A percentile compares a stretch with the other conserved stretches of the same genome.
These are phyloP conservation scores for Chironomus striatipennis DNA, from an alignment of 1,140 invertebrate species.

Conservation along the genomic window DNA sequence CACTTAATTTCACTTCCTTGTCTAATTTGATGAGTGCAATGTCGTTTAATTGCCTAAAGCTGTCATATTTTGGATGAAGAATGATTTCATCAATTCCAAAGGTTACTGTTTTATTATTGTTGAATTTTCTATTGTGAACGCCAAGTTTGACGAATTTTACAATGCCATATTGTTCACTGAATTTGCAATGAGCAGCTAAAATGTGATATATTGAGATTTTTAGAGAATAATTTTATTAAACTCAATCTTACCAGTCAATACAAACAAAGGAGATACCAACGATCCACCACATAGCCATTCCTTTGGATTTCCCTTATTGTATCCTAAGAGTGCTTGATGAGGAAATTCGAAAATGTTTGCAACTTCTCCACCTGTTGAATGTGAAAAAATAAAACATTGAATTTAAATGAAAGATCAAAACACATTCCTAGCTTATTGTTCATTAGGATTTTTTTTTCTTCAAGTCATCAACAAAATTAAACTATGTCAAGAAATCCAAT, in stretches of 20 bases:
- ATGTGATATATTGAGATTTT: too few species aligned
- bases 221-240: too few species aligned
- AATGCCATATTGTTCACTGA: background rate
- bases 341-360: background rate
- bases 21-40: background rate
- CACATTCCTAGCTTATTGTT: too few species aligned
- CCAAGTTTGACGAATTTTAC: background rate
- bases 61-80: background rate
- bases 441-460: too few species aligned
- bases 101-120: background rate
- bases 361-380: too few species aligned
- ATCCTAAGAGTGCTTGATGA: conserved; percentile 5
- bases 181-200: background rate
- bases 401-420: too few species aligned
- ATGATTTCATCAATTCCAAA: background rate
- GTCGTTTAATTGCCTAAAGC: background rate
- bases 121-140: background rate
- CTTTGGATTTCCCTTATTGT: background rate
- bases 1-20: background rate
- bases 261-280: background rate
- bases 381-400: too few species aligned
- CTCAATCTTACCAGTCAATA: background rate
- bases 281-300: background rate
- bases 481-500: too few species aligned
- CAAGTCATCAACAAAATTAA: too few species aligned